Conservation (phyloP, 1,140 invertebrate species). For the Aphelinus atriplicis region DNA sequence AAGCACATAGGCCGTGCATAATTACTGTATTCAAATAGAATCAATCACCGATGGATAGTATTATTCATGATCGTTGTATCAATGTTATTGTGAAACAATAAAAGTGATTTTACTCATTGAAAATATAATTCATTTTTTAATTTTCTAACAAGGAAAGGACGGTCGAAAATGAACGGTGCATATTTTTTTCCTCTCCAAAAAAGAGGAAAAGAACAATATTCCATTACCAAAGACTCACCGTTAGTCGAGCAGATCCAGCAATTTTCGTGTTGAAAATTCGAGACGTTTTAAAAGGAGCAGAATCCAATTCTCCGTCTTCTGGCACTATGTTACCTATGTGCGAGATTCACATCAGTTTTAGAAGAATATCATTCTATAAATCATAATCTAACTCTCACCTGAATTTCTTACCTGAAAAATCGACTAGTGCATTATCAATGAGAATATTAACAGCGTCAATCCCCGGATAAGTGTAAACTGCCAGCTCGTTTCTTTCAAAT, state of each 20-base stretch:
- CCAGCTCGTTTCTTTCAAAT: conserved; percentile 18
- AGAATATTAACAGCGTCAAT: conserved; percentile 31
- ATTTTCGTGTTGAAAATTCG: conserved; percentile 14
- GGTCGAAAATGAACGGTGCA: no score
- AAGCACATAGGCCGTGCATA: no score
- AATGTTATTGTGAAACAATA: no score
- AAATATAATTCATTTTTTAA: conserved; percentile 5
- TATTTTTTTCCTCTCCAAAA: not conserved
- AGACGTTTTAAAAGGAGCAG: not conserved
- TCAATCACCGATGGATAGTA: no score
- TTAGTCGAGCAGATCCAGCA: not conserved
- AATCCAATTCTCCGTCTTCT: not conserved
- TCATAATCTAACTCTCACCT: not conserved
- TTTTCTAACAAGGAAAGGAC: no score
- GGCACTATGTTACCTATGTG: not conserved
- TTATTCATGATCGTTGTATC: no score
- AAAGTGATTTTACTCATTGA: no score
- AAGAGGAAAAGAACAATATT: not conserved
- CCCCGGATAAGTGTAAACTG: conserved; percentile 26
- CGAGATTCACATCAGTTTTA: no score
- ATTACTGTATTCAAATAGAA: no score
- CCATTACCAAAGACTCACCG: conserved; percentile 3
- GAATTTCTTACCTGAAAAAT: conserved; percentile 30
- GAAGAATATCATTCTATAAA: no score
- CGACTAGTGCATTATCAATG: conserved; percentile 24